These are phyloP conservation scores for Megaceryle alcyon DNA, from an alignment of 2,797 vertebrate species.

Conservation along the genomic window DNA sequence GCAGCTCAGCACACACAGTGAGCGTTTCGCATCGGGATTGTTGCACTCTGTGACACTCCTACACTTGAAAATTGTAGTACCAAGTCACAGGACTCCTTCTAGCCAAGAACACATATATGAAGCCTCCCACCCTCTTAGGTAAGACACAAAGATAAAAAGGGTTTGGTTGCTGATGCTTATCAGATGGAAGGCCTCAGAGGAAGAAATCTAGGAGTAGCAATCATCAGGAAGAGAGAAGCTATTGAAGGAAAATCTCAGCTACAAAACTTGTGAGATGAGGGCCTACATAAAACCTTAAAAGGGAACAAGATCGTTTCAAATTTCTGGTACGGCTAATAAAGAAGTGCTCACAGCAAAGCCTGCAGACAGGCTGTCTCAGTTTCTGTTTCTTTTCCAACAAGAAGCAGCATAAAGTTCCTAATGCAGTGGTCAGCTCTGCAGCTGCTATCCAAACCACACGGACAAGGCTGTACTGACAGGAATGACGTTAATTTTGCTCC, in stretches of 20 bases:
- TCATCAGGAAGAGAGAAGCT: neutral
- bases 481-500: neutral
- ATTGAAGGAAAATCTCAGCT: slow-evolving; percentile 3
- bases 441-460: neutral
- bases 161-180: neutral
- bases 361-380: neutral
- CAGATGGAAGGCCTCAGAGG: neutral
- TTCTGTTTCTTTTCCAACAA: neutral
- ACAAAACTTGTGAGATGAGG: neutral
- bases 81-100: neutral
- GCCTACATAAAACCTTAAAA: slow-evolving; percentile 14
- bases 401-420: neutral
- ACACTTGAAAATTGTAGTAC: neutral
- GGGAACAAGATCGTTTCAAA: neutral
- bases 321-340: neutral
- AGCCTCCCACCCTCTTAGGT: neutral
- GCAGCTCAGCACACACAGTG: rapidly evolving
- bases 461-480: neutral
- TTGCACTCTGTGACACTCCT: neutral
- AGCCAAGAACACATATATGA: neutral
- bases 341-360: neutral
- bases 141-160: neutral
- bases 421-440: neutral
- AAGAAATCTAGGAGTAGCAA: slow-evolving; percentile 4
- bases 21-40: neutral